Evolutionary conservation across 2,797 vertebrate genomes (phyloP).

Genomic region (Danio albolineatus): DNA sequence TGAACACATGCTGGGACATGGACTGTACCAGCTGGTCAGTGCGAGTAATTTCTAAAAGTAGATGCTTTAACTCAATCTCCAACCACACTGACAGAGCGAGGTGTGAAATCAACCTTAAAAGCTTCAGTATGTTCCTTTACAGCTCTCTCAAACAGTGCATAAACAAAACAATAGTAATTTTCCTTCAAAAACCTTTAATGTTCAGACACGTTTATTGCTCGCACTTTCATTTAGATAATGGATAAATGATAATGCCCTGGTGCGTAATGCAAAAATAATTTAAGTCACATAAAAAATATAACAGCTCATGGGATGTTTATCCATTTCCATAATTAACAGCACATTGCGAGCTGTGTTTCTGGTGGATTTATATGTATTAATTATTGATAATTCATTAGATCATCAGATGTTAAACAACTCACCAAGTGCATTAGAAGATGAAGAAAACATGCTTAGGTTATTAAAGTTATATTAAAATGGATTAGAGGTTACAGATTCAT

Average conservation of each 20-base stretch:
- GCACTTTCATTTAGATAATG: conserved; percentile 23
- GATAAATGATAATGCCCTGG: conserved; percentile 8
- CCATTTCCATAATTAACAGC: conserved; percentile 46
- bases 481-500: background rate
- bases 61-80: background rate
- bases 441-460: background rate
- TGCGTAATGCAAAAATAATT: conserved; percentile 34
- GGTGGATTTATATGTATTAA: conserved; percentile 12
- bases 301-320: conserved; percentile 24
- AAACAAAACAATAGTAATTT: background rate
- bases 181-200: background rate
- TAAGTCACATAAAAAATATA: conserved; percentile 32
- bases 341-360: background rate
- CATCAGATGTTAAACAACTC: background rate
- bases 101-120: background rate
- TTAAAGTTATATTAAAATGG: background rate
- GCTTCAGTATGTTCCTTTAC: background rate
- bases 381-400: background rate
- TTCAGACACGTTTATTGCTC: background rate
- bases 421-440: background rate
- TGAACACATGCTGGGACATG: background rate
- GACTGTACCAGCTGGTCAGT: conserved; percentile 13
- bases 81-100: background rate
- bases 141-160: background rate
- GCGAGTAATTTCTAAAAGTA: background rate